phyloP scores from a whole-genome alignment of 2,888 invertebrate species.

The Unio delphinus region DNA sequence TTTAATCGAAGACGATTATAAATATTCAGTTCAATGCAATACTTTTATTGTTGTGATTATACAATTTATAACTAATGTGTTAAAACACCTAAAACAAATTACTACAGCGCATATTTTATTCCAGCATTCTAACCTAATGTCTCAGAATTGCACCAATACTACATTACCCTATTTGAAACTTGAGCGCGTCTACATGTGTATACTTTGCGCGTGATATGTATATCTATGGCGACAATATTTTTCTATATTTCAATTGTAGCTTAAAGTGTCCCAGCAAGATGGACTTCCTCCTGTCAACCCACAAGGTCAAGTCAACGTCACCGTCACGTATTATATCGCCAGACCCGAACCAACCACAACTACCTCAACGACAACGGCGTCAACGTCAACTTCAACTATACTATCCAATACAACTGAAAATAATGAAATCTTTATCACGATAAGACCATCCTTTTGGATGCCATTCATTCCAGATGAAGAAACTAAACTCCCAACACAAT shows the following conservation, averaged over 20 bases:
- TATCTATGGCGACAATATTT: not conserved
- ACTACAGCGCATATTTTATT: no score
- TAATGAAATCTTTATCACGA: not conserved
- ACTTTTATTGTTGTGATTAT: no score
- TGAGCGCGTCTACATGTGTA: no score
- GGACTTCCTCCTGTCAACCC: slow-evolving; percentile 32
- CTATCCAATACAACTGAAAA: slow-evolving; percentile 4
- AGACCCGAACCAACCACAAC: slow-evolving; percentile 29
- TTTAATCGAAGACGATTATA: no score
- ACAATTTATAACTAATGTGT: no score
- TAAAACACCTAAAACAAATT: no score
- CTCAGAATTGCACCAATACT: no score
- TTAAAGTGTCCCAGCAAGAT: slow-evolving; percentile 49
- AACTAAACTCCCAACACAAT: slow-evolving; percentile 13
- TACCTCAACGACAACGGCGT: slow-evolving; percentile 35
- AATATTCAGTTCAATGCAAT: no score
- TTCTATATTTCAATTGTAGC: slow-evolving; percentile 17
- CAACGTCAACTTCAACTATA: slow-evolving; percentile 24
- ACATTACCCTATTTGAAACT: no score
- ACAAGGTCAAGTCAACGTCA: slow-evolving; percentile 24
- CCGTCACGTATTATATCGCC: slow-evolving; percentile 41
- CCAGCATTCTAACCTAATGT: no score
- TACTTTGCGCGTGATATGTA: not conserved
- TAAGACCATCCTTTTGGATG: slow-evolving; percentile 18
- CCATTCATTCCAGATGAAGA: slow-evolving; percentile 19